These are phyloP conservation scores for Ditylenchus dipsaci DNA, from an alignment of 1,140 invertebrate species.

Conservation along the genomic window DNA sequence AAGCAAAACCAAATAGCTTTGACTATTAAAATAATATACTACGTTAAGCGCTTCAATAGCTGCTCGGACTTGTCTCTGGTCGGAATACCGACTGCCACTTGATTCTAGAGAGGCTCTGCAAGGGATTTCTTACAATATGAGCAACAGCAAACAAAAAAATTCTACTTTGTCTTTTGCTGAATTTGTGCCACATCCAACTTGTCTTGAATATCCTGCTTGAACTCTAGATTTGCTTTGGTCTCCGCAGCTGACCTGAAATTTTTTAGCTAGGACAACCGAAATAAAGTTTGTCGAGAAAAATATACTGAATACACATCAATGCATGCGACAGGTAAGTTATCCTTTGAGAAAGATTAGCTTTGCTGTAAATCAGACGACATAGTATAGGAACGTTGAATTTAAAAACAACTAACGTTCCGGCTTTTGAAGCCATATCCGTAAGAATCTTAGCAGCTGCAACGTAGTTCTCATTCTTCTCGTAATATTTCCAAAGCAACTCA, in stretches of 20 bases:
- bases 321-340: conserved; percentile 85
- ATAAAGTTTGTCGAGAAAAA: too few relatives aligned
- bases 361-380: conserved; percentile 50
- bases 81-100: too few relatives aligned
- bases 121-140: too few relatives aligned
- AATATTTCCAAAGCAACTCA: conserved; percentile 90
- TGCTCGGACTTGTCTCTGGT: too few relatives aligned
- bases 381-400: conserved; percentile 49
- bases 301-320: conserved; percentile 70
- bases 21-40: background rate
- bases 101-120: too few relatives aligned
- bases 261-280: too few relatives aligned
- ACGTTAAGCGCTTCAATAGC: background rate
- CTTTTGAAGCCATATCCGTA: conserved; percentile 74
- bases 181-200: conserved; percentile 69
- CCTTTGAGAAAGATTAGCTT: conserved; percentile 63
- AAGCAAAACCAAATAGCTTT: background rate
- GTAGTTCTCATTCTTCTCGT: conserved; percentile 85
- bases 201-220: conserved; percentile 85
- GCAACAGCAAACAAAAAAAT: background rate
- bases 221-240: conserved; percentile 70
- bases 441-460: conserved; percentile 85
- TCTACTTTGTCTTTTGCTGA: conserved; percentile 46
- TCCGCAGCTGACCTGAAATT: conserved; percentile 56
- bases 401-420: conserved; percentile 66